Evolutionary conservation across 1,140 invertebrate species (phyloP), one percentile per base, ranked within the genome.

Genomic region (Drosophila tsacasi): DNA sequence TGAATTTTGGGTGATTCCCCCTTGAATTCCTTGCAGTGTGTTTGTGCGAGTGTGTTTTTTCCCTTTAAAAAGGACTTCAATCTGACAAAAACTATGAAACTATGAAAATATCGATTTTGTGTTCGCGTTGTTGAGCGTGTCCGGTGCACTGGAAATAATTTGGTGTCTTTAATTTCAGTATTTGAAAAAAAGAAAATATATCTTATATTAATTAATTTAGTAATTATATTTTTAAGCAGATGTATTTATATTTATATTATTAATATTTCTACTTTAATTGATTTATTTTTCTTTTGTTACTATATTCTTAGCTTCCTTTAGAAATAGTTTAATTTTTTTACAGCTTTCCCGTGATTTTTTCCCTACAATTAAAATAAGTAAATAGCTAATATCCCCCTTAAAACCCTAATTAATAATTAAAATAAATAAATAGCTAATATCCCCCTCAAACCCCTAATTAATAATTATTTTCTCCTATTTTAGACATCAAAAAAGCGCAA

Each of bases 401-500:
- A 46, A 27, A 17, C 35, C 17, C 13, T 30, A 47, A 39, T n/a
- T 7, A 32, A 12, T 19, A 30, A 19, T 9, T 15, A 25, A 10
- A 9, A 9, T 9, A n/a, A n/a, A 9, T 42, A n/a, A 40, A 40
- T 17, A 17, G 15, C 15, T 13, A 13, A 5, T 46, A 15, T 47
- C 1, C 21, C 21, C 2, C 44, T 15, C 13, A 4, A 46, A 27
- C 13, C 35, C 17, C 13, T 30, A 47, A 39, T n/a, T 7, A 32
- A 12, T 19, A 30, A 19, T 9, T 15, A 25, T 9, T 44, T 2
- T 50, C 10, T 17, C 17, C 5, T 23, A 35, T 44, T 62, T 39
- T 71, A 92, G 91, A 83, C 91, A 65, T 91, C 91, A 13, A 92
- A 87, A 67, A 92, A 92, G 52, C 71, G 83, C 3, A 91, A 91